phyloP scores from a whole-genome alignment of 2,888 invertebrate genomes.

The Oasisia sp. region DNA sequence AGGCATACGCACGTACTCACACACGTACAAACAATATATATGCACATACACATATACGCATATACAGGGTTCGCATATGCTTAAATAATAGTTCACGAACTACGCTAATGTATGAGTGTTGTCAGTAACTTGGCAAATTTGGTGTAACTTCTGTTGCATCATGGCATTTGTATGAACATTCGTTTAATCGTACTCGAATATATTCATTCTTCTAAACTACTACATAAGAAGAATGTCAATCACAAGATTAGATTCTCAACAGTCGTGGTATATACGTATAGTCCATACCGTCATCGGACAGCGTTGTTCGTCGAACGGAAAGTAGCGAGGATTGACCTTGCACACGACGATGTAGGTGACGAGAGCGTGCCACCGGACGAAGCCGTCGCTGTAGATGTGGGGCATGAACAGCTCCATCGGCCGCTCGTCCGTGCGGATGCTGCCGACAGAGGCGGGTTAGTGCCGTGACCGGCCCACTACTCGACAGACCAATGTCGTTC shows the following conservation, averaged over 20 bases:
- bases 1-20: background rate
- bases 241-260: too few relatives aligned
- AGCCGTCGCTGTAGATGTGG: background rate
- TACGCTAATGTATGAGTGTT: background rate
- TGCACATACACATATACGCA: background rate
- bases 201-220: too few relatives aligned
- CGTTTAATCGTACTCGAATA: too few relatives aligned
- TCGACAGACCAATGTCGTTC: too few relatives aligned
- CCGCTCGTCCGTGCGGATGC: background rate
- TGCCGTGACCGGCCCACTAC: too few relatives aligned
- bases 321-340: background rate
- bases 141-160: background rate
- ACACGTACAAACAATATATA: too few relatives aligned
- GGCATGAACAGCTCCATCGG: background rate
- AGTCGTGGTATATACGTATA: background rate
- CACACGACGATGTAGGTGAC: background rate
- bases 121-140: background rate
- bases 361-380: background rate
- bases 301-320: background rate
- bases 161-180: background rate
- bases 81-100: too few relatives aligned
- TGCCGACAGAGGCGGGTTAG: background rate
- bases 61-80: background rate
- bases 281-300: background rate
- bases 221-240: too few relatives aligned